Base-by-base conservation (phyloP, 2,113 vertebrate species). In the Columba janthina region DNA sequence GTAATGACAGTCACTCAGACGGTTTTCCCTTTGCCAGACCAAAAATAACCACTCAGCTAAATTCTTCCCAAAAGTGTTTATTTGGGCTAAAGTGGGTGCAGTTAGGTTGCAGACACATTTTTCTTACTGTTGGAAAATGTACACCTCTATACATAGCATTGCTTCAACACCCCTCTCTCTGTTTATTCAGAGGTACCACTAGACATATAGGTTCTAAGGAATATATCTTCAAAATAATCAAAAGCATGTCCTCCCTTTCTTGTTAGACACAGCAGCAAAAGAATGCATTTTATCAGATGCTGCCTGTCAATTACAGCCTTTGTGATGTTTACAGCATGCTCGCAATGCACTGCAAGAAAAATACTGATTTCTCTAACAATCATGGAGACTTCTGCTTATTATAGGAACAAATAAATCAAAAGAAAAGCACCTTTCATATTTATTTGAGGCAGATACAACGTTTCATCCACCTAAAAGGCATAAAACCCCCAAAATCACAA, bases 31-130 rank as follows among this genome's bases (percentile, higher is more conserved):
- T 50, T 96, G 94, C 96, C 90, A 95, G 94, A 95, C 95, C 93
- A 94, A 90, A 97, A 96, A 92, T 88, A 96, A 62, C 74, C 44
- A 83, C 71, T 92, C 88, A 88, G 89, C 88, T 88, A 91, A 90
- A 94, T 76, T 78, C 70, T 94, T 95, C 87, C 88, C 71, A 79
- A 79, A 86, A 95, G 65, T 51, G 88, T 96, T 90, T 93, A 84
- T 90, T 88, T 84, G 48, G 5, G 72, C 90, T 90, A 21, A 61
- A 79, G 64, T 15, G 31, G 89, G 58, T 34, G 54, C 65, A 91
- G 51, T 60, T 72, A 56, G 53, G 73, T 50, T 83, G 40, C 71
- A 75, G 58, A 25, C 42, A 83, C 6, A 1, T 72, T 50, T 24
- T 87, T 71, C 54, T 62, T 57, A 62, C 48, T 56, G 32, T 0